A percentile compares a stretch with the other conserved stretches of the same genome.
Evolutionary conservation across 2,888 invertebrate species (phyloP).

Genomic region (Sphinx pinastri): DNA sequence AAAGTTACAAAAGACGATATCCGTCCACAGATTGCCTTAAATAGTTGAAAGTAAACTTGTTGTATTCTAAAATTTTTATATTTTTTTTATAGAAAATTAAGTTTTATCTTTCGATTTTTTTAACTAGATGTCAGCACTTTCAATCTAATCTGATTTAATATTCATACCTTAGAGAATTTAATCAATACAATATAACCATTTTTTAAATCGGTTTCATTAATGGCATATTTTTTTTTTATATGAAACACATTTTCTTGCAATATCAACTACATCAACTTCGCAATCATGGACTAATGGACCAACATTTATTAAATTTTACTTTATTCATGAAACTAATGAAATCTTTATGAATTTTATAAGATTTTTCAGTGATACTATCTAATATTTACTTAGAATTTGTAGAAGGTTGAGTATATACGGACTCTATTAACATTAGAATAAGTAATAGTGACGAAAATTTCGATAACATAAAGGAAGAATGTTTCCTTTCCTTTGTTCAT

Average conservation of each 20-base stretch:
- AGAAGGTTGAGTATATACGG: not conserved
- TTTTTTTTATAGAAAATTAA: not conserved
- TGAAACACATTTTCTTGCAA: no score
- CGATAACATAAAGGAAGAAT: not conserved
- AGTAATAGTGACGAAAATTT: not conserved
- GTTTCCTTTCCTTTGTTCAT: not conserved
- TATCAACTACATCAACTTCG: no score
- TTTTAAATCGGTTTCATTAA: no score
- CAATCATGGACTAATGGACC: no score
- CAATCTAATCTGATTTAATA: not conserved
- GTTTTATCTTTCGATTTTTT: not conserved
- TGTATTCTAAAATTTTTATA: slow-evolving; percentile 27
- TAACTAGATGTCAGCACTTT: not conserved
- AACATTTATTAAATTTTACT: not conserved
- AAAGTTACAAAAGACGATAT: slow-evolving; percentile 33
- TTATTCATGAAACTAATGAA: not conserved
- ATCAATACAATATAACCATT: no score
- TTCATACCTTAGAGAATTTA: not conserved
- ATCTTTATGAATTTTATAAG: not conserved
- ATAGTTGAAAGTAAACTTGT: slow-evolving; percentile 25
- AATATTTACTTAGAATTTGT: not conserved
- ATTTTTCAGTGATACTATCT: not conserved
- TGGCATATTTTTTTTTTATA: no score
- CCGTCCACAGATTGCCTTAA: slow-evolving; percentile 54
- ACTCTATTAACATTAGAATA: slow-evolving; percentile 3